phyloP scores from a whole-genome alignment of 2,888 invertebrate species.

The Caradrina kadenii region DNA sequence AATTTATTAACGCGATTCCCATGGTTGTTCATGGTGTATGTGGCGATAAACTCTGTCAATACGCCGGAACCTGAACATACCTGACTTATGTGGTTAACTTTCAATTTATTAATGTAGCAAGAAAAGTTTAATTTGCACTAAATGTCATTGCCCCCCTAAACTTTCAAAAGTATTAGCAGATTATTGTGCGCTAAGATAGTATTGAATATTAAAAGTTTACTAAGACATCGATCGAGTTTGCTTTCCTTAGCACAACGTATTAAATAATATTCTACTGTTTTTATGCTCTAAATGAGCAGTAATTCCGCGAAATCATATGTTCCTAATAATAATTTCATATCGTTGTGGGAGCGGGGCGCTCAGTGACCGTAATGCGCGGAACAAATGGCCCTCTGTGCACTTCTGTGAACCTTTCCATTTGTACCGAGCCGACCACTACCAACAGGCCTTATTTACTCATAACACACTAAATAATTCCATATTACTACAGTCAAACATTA shows the following conservation, averaged over 20 bases:
- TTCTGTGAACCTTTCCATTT: conserved; percentile 86
- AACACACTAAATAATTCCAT: conserved; percentile 78
- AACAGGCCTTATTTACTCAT: conserved; percentile 76
- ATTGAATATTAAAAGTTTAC: not conserved
- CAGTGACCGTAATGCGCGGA: conserved; percentile 79
- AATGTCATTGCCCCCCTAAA: conserved; percentile 21
- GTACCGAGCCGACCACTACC: conserved; percentile 73
- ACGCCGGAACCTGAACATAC: conserved; percentile 24
- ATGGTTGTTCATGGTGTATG: conserved; percentile 62
- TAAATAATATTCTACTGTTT: conserved; percentile 30
- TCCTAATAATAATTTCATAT: conserved; percentile 88
- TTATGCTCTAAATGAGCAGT: conserved; percentile 47
- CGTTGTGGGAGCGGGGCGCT: conserved; percentile 68
- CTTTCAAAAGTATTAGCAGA: not conserved
- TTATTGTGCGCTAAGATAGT: conserved; percentile 1
- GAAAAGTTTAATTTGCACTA: conserved; percentile 15
- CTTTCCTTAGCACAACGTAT: not conserved
- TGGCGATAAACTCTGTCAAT: conserved; percentile 66
- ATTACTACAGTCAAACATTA: conserved; percentile 63
- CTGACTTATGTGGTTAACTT: conserved; percentile 30
- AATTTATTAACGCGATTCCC: conserved; percentile 76
- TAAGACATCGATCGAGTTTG: conserved; percentile 15
- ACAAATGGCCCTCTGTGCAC: conserved; percentile 84
- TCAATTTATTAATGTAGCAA: conserved; percentile 21
- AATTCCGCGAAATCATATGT: conserved; percentile 78